Base-by-base conservation (phyloP, 2,113 vertebrate genomes). In the Dipodomys stephensi region DNA sequence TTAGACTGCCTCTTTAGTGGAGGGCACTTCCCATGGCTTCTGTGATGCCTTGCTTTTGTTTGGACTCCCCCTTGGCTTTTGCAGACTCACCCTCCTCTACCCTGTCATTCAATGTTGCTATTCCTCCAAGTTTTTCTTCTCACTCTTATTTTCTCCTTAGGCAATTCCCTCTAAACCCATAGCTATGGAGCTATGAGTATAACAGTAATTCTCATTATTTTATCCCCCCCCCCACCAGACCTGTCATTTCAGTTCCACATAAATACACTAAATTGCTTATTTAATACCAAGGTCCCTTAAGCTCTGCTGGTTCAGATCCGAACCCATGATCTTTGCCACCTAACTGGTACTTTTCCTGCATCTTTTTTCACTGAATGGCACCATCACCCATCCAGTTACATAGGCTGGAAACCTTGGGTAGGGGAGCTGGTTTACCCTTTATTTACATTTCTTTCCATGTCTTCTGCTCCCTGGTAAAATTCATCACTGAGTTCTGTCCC, bases 81-180 rank as follows among this genome's bases (percentile, higher is more conserved):
- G 93, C 97, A 77, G 91, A 94, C 91, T 95, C 93, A 93, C 53
- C 53, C 30, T 84, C 68, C 49, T 88, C 76, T 94, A 11, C 39
- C 25, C 46, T 73, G 39, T 87, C 92, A 82, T 57, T 76, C 73
- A 84, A 11, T 91, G 82, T 91, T 83, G 46, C 23, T 77, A 20
- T 69, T 95, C 71, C 53, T 93, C 62, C 35, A 27, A 88, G 71
- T 49, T 22, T 62, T 0, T 89, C 23, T 89, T 44, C 53, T 49
- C 49, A 49, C 49, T 49, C 49, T 39, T 49, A 0, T 90, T 87
- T 90, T 85, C 86, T 92, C 35, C 32, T 88, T 30, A 22, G 53
- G 13, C 71, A 80, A 35, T 88, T 39, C 71, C 30, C 72, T 89
- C 74, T 64, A 82, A 92, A 32, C 28, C 71, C 9, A 44, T 57